These are phyloP conservation scores for Nomada goodeniana DNA, from an alignment of 2,888 invertebrate species.

Conservation along the genomic window DNA sequence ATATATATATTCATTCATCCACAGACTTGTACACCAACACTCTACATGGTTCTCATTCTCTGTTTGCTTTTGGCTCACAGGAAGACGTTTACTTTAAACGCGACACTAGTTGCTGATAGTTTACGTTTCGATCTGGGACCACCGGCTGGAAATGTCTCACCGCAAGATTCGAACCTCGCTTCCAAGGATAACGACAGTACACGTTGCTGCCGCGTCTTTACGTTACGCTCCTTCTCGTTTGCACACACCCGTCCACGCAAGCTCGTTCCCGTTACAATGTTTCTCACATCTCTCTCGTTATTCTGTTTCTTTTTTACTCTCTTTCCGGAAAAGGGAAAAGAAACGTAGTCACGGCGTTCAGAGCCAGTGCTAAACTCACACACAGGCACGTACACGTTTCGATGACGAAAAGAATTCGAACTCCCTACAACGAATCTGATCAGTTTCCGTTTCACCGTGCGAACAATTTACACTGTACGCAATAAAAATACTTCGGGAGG, in stretches of 20 bases:
- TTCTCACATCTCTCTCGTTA: slow-evolving; percentile 10
- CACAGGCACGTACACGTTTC: too few relatives aligned
- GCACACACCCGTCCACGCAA: slow-evolving; percentile 57
- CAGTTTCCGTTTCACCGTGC: too few relatives aligned
- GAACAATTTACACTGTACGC: too few relatives aligned
- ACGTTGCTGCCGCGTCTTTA: slow-evolving; percentile 19
- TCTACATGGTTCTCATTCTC: too few relatives aligned
- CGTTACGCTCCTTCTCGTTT: slow-evolving; percentile 20
- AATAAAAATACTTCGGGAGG: too few relatives aligned
- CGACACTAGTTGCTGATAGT: not conserved
- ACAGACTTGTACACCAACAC: too few relatives aligned
- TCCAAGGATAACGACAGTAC: not conserved
- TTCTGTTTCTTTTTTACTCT: not conserved
- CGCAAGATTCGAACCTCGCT: not conserved
- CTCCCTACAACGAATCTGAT: too few relatives aligned
- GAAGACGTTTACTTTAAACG: not conserved
- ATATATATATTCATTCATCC: too few relatives aligned
- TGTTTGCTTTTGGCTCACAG: too few relatives aligned
- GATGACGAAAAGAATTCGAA: too few relatives aligned
- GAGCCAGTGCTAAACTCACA: too few relatives aligned
- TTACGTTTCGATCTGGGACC: not conserved
- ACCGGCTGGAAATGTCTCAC: slow-evolving; percentile 1
- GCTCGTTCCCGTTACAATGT: slow-evolving; percentile 67
- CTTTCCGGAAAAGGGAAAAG: not conserved
- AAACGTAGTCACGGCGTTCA: not conserved